A percentile compares a stretch with the other conserved stretches of the same genome.
These are phyloP conservation scores for Danionella cerebrum DNA, from an alignment of 2,113 vertebrate genomes.

Conservation along the genomic window DNA sequence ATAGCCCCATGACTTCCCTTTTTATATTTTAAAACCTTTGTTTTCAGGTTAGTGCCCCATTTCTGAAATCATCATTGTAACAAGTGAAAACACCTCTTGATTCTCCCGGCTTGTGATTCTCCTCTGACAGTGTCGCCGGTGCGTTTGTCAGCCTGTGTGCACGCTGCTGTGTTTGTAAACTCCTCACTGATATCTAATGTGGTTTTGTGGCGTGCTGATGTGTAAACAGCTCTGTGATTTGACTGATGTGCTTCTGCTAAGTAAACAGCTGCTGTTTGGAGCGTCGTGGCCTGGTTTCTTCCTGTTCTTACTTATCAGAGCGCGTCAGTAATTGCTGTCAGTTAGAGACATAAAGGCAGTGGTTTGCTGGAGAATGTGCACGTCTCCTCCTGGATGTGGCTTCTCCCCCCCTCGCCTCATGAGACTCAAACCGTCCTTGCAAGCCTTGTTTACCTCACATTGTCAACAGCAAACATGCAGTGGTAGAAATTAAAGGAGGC, in stretches of 20 bases:
- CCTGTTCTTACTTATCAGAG: constrained; percentile 33
- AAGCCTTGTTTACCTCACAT: constrained; percentile 65
- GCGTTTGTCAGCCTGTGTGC: background rate
- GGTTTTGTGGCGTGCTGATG: constrained; percentile 27
- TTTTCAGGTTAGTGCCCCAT: constrained; percentile 23
- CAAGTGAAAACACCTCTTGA: background rate
- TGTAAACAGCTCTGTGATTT: constrained; percentile 32
- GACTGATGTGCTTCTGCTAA: constrained; percentile 39
- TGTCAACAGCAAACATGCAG: constrained; percentile 57
- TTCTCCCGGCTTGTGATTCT: background rate
- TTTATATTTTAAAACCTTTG: background rate
- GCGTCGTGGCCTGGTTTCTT: constrained; percentile 27
- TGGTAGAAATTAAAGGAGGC: constrained; percentile 50
- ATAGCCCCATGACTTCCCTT: background rate
- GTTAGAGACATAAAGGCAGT: constrained; percentile 47
- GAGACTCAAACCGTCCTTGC: constrained; percentile 58
- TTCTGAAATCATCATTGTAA: constrained; percentile 2
- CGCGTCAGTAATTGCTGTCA: constrained; percentile 71
- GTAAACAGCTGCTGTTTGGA: constrained; percentile 54
- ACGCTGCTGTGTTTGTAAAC: constrained; percentile 20
- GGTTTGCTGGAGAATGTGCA: constrained; percentile 47
- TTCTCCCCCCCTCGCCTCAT: constrained; percentile 59
- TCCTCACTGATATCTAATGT: constrained; percentile 25
- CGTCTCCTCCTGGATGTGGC: constrained; percentile 40
- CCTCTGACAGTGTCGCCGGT: background rate